These are phyloP conservation scores for Meandrina meandrites DNA, from an alignment of 92 coral and sea anemone species.

Conservation along the genomic window DNA sequence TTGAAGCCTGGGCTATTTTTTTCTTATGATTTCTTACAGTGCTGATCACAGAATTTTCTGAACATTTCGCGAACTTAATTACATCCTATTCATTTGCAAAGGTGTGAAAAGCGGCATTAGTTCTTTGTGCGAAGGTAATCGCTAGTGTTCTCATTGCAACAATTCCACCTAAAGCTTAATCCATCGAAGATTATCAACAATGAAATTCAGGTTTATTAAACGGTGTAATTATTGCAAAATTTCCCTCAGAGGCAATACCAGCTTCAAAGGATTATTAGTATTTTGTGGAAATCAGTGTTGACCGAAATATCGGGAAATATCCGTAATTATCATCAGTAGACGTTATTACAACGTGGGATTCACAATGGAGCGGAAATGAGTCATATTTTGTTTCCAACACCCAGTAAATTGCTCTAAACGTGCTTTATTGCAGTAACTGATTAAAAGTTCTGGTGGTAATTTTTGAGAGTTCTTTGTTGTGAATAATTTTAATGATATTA, in stretches of 20 bases:
- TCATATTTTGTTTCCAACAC: background rate
- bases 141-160: background rate
- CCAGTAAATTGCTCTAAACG: background rate
- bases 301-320: background rate
- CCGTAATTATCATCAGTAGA: background rate
- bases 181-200: slow-evolving; percentile 22
- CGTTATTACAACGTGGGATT: slow-evolving; percentile 12
- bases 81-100: slow-evolving; percentile 24
- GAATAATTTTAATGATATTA: background rate
- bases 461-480: background rate
- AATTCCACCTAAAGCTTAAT: background rate
- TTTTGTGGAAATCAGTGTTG: background rate
- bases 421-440: background rate
- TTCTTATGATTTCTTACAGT: background rate
- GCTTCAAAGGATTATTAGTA: background rate
- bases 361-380: slow-evolving; percentile 28
- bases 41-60: slow-evolving; percentile 4
- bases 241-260: background rate
- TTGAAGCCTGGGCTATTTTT: background rate
- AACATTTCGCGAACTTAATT: slow-evolving; percentile 35
- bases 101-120: slow-evolving; percentile 47
- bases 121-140: slow-evolving; percentile 24
- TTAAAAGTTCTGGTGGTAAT: background rate
- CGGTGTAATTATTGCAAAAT: background rate
- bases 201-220: slow-evolving; percentile 2